Evolutionary conservation across 2,113 vertebrate genomes (phyloP), one percentile per base, ranked within the genome.

Genomic region (Ibidorhyncha struthersii): DNA sequence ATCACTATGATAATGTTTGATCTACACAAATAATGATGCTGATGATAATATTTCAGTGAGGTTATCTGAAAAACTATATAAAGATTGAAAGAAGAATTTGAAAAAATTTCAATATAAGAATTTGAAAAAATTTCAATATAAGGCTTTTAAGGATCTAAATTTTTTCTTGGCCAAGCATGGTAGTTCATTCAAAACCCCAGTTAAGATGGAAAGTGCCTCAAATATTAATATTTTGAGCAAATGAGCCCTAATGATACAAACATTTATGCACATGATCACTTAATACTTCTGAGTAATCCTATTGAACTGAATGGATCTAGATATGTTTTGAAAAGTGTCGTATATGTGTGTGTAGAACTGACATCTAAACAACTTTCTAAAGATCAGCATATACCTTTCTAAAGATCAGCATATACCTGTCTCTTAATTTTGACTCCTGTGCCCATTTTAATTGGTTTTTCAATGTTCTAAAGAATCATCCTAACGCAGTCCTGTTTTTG

Each of bases 401-500:
- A 34, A 92, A 83, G 12, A 56, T 61, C 4, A 10, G 20, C n/a
- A 27, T 83, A 47, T 65, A 61, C 8, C 10, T 32, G 27, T 89
- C 73, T 76, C 81, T 13, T 70, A 61, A 36, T 91, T 96, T 89
- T 93, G 36, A 94, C 41, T 95, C 32, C 55, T 94, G 20, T 95
- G 63, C 72, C 87, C 78, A 47, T 86, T 95, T 85, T 89, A 88
- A 82, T 76, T 86, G 41, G 40, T 88, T 93, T 96, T 95, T 89
- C 43, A 93, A 81, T 96, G 78, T 95, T 96, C 90, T 97, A 87
- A 95, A 97, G 72, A 96, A 95, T 95, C 76, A 93, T 93, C 94
- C 84, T 96, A 97, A 97, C 96, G 83, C 90, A 97, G 96, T 97
- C 96, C 96, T 98, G 94, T 97, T 98, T 98, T 96, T 98, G 96